Conservation (phyloP, 2,888 invertebrate genomes). For the Unio delphinus region DNA sequence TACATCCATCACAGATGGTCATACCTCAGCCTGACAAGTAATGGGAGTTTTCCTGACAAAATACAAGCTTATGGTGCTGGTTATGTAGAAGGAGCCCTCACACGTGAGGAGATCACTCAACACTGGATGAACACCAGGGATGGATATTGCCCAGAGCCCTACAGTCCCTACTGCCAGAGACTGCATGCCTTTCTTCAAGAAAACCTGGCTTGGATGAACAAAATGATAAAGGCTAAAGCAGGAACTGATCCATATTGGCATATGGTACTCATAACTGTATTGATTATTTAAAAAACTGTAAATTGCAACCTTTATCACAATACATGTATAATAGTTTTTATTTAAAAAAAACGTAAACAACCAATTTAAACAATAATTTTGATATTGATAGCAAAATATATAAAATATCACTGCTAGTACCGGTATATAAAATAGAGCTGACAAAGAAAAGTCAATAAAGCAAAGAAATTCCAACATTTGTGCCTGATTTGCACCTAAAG, state of each 20-base stretch:
- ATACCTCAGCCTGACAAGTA: constrained; percentile 84
- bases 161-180: constrained; percentile 76
- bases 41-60: constrained; percentile 81
- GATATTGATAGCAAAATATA: no score
- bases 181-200: constrained; percentile 78
- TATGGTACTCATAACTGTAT: constrained; percentile 75
- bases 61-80: constrained; percentile 90
- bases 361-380: no score
- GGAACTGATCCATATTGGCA: constrained; percentile 84
- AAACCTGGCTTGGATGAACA: constrained; percentile 78
- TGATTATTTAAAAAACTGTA: neutral
- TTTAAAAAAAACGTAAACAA: no score
- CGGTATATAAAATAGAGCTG: no score
- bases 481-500: no score
- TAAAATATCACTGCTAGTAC: no score
- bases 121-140: constrained; percentile 83
- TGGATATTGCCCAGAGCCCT: constrained; percentile 75
- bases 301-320: no score
- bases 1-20: constrained; percentile 79
- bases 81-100: constrained; percentile 85
- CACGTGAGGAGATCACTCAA: constrained; percentile 81
- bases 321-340: no score
- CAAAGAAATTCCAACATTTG: no score
- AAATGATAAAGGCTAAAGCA: constrained; percentile 73
- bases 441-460: no score